Base-by-base conservation (phyloP, 2,797 vertebrate genomes). In the Tarsius wallacei region DNA sequence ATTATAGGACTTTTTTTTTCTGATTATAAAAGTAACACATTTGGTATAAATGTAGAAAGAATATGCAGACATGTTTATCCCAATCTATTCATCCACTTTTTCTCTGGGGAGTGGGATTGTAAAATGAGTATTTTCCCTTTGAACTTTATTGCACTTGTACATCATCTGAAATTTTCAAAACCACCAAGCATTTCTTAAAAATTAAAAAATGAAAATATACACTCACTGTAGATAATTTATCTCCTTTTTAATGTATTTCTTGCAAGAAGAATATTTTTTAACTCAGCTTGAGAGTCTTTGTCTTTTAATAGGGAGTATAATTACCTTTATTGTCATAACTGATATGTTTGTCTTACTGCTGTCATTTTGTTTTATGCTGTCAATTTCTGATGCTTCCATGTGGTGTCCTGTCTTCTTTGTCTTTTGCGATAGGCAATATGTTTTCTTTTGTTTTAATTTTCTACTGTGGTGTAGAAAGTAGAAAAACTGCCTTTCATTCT, bases 391-490 rank as follows among this genome's bases (percentile, higher is more conserved):
- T 3, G 57, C 31, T 87, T 91, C 87, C 22, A 26, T 1, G 59
- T 16, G 68, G 36, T 4, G 19, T 92, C 77, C 73, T 63, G 31
- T 31, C 55, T 90, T 57, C 84, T 92, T 64, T 91, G 70, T 97
- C 82, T 88, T 93, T 86, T 55, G 77, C 0, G 6, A 86, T 8
- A 74, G 93, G 83, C 81, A 91, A 22, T 88, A 83, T 86, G 87
- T 68, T 91, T 96, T 81, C 80, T 71, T 91, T 86, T 73, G 85
- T 96, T 93, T 92, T 94, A 73, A 85, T 93, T 97, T 93, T 85
- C 91, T 92, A 31, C 47, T 36, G 87, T 83, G 63, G 82, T 24
- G 36, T 55, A 68, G 89, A 81, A 92, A 96, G 63, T 13, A 90
- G 90, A 66, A 82, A 90, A 64, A 33, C 42, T 55, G 53, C 87